A percentile compares a stretch with the other conserved stretches of the same genome.
Conservation (phyloP, 2,797 vertebrate genomes). For the Helicolenus hilgendorfi region DNA sequence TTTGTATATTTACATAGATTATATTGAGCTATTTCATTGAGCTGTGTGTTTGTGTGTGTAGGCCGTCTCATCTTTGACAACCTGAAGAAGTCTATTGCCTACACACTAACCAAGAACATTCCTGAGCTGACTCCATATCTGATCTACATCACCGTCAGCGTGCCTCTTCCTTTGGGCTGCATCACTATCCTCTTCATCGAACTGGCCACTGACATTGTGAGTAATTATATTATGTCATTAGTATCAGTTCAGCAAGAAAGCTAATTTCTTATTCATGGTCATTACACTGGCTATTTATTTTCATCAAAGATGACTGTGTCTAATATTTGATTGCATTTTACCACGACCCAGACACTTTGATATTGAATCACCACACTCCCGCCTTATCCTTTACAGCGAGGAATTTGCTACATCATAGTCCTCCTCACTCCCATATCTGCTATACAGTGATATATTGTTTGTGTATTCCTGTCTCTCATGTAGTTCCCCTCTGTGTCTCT, state of each 20-base stretch:
- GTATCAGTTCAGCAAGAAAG: neutral
- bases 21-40: neutral
- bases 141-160: slow-evolving; percentile 94
- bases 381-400: neutral
- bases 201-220: slow-evolving; percentile 95
- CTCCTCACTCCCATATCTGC: neutral
- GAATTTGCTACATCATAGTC: neutral
- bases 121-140: slow-evolving; percentile 94
- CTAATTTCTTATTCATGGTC: neutral
- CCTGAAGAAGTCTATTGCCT: slow-evolving; percentile 95
- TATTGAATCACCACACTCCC: neutral
- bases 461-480: neutral
- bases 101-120: slow-evolving; percentile 95
- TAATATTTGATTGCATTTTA: neutral
- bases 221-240: slow-evolving; percentile 41
- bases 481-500: slow-evolving; percentile 94
- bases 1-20: neutral
- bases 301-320: neutral
- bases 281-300: neutral
- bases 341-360: neutral
- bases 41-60: slow-evolving; percentile 40
- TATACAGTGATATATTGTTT: neutral
- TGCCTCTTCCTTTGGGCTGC: slow-evolving; percentile 94
- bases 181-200: slow-evolving; percentile 97
- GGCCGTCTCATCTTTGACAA: slow-evolving; percentile 95